Base-by-base conservation (phyloP, 2,888 invertebrate genomes). In the Tillus elongatus region DNA sequence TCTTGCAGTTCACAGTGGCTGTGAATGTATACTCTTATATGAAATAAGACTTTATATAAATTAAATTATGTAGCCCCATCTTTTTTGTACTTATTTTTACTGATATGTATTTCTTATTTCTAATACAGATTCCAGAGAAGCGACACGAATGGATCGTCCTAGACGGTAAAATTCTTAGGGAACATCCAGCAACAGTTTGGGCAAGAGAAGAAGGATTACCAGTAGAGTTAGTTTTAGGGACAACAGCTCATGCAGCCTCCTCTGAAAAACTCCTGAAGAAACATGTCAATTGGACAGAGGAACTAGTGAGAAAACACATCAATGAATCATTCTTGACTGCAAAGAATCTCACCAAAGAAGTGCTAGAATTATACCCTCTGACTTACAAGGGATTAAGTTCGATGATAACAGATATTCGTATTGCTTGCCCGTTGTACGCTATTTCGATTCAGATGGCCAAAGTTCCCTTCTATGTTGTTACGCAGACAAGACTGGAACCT, bases 361-460 rank as follows among this genome's bases (percentile, higher is more conserved):
- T 77, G 9, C 71, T 80, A n/a, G 60, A 65, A 16, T 70, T 75
- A 43, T 84, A 85, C 57, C 79, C 82, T 44, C 68, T 74, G 36
- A 83, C 69, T 1, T 78, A 71, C 40, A 68, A 71, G 39, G 83
- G 82, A 15, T 64, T 87, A 30, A 75, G 77, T 10, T 69, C 79
- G 33, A 73, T 88, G 72, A 79, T 87, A 14, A 81, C 86, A 1
- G 82, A 86, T 47, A 76, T 88, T 13, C 75, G 87, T 36, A 84
- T 81, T 2, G 70, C 85, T 31, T 90, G 89, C 54, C 89, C 90
- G 1, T 62, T 89, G 36, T 68, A 82, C 30, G 74, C 74, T 8
- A 71, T 85, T 34, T 77, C 81, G 8, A 71, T 75, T 3, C 61
- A 75, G 48, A 77, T 79, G 47, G 69, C 72, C 3, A 66, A 70